Percentiles rank a stretch among this genome's conserved stretches.
Evolutionary conservation across 2,888 invertebrate genomes (phyloP).

Genomic region (Morpho deidamia): DNA sequence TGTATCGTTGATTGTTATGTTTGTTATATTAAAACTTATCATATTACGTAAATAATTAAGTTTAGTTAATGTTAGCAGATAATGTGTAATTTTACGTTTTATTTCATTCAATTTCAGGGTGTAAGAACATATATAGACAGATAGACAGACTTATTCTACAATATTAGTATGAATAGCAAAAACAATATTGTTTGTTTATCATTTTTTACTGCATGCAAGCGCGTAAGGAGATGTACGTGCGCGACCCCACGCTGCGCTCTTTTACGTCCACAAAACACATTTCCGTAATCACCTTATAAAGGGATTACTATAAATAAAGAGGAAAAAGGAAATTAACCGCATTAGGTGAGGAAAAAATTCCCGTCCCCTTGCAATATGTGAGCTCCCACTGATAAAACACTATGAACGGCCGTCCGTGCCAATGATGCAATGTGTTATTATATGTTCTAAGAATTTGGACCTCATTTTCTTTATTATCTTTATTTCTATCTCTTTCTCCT

Average conservation of each 20-base stretch:
- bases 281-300: conserved; percentile 79
- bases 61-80: too few species aligned
- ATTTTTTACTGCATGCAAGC: conserved; percentile 39
- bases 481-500: too few species aligned
- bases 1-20: too few species aligned
- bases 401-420: conserved; percentile 52
- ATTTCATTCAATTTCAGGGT: too few species aligned
- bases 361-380: conserved; percentile 74
- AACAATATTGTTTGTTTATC: conserved; percentile 31
- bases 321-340: conserved; percentile 79
- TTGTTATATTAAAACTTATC: too few species aligned
- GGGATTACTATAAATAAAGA: conserved; percentile 79
- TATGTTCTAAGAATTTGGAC: background rate
- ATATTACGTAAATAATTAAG: too few species aligned
- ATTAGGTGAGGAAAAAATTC: conserved; percentile 72
- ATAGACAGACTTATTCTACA: background rate
- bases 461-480: too few species aligned
- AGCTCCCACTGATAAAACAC: conserved; percentile 75
- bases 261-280: conserved; percentile 77
- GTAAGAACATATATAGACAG: too few species aligned
- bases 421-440: conserved; percentile 67
- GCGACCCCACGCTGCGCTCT: conserved; percentile 70
- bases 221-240: conserved; percentile 42
- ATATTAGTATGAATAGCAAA: background rate
- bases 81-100: too few species aligned